Conservation (phyloP, 1,140 invertebrate genomes). For the Sogatella furcifera region DNA sequence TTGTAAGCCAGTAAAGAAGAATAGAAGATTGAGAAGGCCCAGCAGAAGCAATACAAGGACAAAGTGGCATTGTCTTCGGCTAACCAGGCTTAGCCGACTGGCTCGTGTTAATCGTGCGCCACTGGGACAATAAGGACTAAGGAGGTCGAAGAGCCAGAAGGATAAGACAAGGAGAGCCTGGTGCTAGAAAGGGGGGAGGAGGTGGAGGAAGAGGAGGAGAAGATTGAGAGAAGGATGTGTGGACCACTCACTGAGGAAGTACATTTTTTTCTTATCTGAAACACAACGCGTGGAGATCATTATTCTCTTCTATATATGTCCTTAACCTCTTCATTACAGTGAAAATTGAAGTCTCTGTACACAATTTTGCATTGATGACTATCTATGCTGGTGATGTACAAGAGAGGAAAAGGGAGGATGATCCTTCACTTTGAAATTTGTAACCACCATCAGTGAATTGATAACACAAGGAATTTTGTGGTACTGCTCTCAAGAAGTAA, state of each 20-base stretch:
- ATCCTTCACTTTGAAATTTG: too few relatives aligned
- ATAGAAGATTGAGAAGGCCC: slow-evolving; percentile 1
- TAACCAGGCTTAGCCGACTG: too few relatives aligned
- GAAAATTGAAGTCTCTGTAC: too few relatives aligned
- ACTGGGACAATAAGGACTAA: too few relatives aligned
- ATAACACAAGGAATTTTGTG: too few relatives aligned
- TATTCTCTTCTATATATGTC: background rate
- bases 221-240: background rate
- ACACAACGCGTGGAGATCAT: background rate
- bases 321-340: background rate
- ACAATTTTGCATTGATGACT: too few relatives aligned
- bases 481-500: too few relatives aligned
- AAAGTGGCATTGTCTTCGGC: too few relatives aligned
- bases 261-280: background rate
- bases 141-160: background rate
- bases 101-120: too few relatives aligned
- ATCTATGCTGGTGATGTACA: too few relatives aligned
- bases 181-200: background rate
- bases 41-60: background rate
- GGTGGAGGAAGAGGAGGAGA: background rate
- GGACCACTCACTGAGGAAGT: background rate
- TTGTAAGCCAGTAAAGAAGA: background rate
- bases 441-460: too few relatives aligned
- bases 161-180: background rate
- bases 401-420: too few relatives aligned